Percentiles rank a stretch among this genome's conserved stretches.
These are phyloP conservation scores for Calidris pugnax DNA, from an alignment of 2,113 vertebrate genomes.

Conservation along the genomic window DNA sequence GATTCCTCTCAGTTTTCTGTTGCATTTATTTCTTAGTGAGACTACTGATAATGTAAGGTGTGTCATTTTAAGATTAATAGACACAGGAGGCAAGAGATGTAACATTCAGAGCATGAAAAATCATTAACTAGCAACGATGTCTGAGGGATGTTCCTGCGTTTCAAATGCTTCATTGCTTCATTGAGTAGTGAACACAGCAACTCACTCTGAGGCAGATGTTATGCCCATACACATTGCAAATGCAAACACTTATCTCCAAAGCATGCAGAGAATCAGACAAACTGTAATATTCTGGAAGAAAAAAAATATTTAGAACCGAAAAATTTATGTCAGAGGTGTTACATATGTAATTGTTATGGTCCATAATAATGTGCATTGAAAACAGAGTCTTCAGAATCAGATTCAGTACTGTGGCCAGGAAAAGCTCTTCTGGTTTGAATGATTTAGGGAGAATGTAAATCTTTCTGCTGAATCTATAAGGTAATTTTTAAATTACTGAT, in stretches of 20 bases:
- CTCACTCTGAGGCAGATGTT: constrained; percentile 62
- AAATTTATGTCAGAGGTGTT: not conserved
- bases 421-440: not conserved
- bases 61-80: constrained; percentile 72
- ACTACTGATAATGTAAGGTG: not conserved
- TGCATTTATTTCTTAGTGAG: not conserved
- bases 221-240: not conserved
- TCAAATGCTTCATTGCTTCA: constrained; percentile 71
- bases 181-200: constrained; percentile 67
- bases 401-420: not conserved
- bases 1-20: not conserved
- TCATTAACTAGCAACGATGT: constrained; percentile 60
- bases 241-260: constrained; percentile 57
- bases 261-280: not conserved
- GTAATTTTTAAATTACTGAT: not conserved
- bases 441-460: not conserved
- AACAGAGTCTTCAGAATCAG: not conserved
- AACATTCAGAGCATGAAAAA: constrained; percentile 70
- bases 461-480: not conserved
- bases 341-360: not conserved
- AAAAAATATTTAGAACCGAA: not conserved
- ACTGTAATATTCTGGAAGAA: not conserved
- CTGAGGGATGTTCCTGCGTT: constrained; percentile 56
- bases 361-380: not conserved
- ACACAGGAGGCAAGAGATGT: constrained; percentile 48